Evolutionary conservation across 2,888 invertebrate genomes (phyloP).

Genomic region (Hedychridium roseum): DNA sequence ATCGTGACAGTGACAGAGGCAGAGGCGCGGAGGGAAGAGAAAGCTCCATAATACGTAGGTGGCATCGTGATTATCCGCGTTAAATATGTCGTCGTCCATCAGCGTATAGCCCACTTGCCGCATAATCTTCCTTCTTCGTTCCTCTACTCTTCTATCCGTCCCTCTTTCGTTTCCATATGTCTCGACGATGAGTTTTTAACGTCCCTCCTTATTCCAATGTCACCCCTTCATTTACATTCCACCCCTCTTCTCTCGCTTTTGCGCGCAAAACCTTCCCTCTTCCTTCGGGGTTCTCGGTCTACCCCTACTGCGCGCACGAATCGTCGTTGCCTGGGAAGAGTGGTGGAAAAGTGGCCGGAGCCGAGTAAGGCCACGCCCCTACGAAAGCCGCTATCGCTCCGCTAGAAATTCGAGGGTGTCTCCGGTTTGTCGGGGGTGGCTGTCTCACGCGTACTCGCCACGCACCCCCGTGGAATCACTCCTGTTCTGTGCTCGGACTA

Average conservation of each 20-base stretch:
- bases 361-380: conserved; percentile 33
- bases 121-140: background rate
- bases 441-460: conserved; percentile 23
- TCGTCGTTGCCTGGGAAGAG: conserved; percentile 11
- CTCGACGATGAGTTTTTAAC: conserved; percentile 14
- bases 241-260: conserved; percentile 6
- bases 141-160: background rate
- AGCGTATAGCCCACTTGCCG: too few relatives aligned
- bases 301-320: background rate
- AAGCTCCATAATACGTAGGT: conserved; percentile 41
- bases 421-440: conserved; percentile 53
- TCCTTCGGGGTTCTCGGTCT: background rate
- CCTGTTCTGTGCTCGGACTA: too few relatives aligned
- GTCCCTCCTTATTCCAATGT: conserved; percentile 8
- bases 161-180: too few relatives aligned
- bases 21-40: background rate
- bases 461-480: too few relatives aligned
- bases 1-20: background rate
- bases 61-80: conserved; percentile 39
- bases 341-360: conserved; percentile 42
- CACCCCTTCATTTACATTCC: conserved; percentile 9
- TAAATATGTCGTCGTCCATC: conserved; percentile 42
- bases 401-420: conserved; percentile 33
- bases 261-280: background rate
- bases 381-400: conserved; percentile 10